Evolutionary conservation across 2,888 invertebrate genomes (phyloP), one percentile per base, ranked within the genome.

Genomic region (Chloromyia formosa): DNA sequence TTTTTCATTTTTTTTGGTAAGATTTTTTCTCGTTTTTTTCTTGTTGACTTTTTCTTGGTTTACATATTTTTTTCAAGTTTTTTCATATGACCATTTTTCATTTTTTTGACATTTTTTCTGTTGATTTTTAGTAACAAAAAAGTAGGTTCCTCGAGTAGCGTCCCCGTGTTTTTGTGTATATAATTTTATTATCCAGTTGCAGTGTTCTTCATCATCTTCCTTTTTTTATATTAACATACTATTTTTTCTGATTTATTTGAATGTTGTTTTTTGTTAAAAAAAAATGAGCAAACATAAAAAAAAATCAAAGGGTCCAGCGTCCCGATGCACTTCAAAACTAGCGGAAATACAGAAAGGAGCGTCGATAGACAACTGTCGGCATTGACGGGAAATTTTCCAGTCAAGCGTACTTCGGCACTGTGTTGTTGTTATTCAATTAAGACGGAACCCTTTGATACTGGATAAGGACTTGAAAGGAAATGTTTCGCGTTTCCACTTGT

Each of bases 121-220:
- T 40, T 45, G 45, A 22, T 49, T 45, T 68, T 68, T 18, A 64
- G 20, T 71, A 71, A 56, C 71, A 71, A 71, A 71, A 71, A 71
- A 56, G 56, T 56, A 56, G 56, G 22, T 56, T 58, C 56, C n/a
- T 71, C 56, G 71, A 71, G 71, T 71, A 71, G 71, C 71, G 71
- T 71, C 71, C 71, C 71, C 20, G 27, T 23, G 49, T 35, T 35
- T 35, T 35, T 35, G 2, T 69, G 23, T 58, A 20, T 40, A 56
- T 71, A 18, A 40, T 49, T 18, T 66, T 53, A 16, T 20, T 20
- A 56, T 71, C 40, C 56, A 56, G 53, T 69, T 69, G 56, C 68
- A 68, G 68, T 22, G 68, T 68, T 18, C 27, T 4, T 35, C 27
- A n/a, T n/a, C n/a, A n/a, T n/a, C n/a, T n/a, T n/a, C n/a, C n/a